Evolutionary conservation across 2,113 vertebrate species (phyloP).

Genomic region (Callionymus lyra): DNA sequence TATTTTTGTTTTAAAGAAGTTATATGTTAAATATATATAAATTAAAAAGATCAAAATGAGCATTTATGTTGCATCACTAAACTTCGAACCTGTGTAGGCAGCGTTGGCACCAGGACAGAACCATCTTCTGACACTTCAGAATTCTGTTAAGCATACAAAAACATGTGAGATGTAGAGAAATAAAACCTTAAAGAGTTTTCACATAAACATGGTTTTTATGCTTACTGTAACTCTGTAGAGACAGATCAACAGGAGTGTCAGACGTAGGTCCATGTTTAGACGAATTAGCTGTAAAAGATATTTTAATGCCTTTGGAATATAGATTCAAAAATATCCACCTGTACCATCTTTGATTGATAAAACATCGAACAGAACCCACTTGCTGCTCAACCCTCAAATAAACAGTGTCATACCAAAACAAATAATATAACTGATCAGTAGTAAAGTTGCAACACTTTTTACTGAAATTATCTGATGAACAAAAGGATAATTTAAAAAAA

Average conservation of each 20-base stretch:
- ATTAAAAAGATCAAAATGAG: too few species aligned
- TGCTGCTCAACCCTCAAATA: too few species aligned
- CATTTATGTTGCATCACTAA: too few species aligned
- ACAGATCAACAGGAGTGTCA: slow-evolving; percentile 66
- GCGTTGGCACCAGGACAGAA: slow-evolving; percentile 26
- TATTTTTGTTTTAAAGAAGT: neutral
- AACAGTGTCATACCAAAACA: too few species aligned
- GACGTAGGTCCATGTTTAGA: slow-evolving; percentile 61
- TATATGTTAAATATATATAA: neutral
- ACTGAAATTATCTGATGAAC: too few species aligned
- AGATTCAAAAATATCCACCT: neutral
- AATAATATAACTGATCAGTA: too few species aligned
- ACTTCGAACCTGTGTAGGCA: slow-evolving; percentile 36
- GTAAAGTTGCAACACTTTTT: too few species aligned
- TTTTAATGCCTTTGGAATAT: neutral
- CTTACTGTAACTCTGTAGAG: slow-evolving; percentile 63
- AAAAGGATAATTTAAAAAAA: too few species aligned
- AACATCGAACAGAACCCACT: too few species aligned
- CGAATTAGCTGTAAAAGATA: slow-evolving; percentile 41
- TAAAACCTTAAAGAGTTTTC: neutral
- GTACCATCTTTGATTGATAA: too few species aligned
- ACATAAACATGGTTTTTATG: neutral
- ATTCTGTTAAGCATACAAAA: slow-evolving; percentile 42
- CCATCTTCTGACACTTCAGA: slow-evolving; percentile 49
- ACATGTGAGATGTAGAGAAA: neutral